Percentiles rank a stretch among this genome's conserved stretches.
Evolutionary conservation across 2,113 vertebrate genomes (phyloP).

Genomic region (Potamarius usumacintae): DNA sequence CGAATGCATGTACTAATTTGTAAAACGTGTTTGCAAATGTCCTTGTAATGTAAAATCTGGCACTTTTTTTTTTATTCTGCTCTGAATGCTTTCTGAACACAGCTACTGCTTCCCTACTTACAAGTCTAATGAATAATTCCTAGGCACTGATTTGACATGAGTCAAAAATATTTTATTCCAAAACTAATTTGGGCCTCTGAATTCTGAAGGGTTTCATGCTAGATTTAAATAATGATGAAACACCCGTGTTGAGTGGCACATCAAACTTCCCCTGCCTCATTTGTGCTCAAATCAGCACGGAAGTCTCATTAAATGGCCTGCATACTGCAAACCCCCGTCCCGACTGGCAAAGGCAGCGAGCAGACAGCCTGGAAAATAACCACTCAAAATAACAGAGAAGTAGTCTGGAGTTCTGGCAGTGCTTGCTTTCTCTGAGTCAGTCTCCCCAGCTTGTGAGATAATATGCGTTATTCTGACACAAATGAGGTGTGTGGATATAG

Average conservation of each 20-base stretch:
- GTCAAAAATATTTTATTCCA: slow-evolving; percentile 49
- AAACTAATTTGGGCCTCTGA: slow-evolving; percentile 54
- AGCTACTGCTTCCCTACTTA: slow-evolving; percentile 31
- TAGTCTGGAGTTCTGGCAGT: slow-evolving; percentile 42
- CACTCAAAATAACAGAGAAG: slow-evolving; percentile 44
- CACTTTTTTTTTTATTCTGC: not conserved
- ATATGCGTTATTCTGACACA: slow-evolving; percentile 50
- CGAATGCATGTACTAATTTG: not conserved
- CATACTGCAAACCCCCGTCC: slow-evolving; percentile 40
- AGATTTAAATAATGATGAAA: slow-evolving; percentile 57
- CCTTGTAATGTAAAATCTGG: not conserved
- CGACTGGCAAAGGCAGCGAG: slow-evolving; percentile 44
- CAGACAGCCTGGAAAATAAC: slow-evolving; percentile 57
- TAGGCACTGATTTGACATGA: slow-evolving; percentile 47
- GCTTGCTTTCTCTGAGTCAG: slow-evolving; percentile 27
- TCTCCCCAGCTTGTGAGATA: slow-evolving; percentile 34
- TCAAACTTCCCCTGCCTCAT: slow-evolving; percentile 57
- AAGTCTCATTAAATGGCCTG: slow-evolving; percentile 57
- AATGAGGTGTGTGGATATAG: slow-evolving; percentile 48
- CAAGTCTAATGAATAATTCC: slow-evolving; percentile 46
- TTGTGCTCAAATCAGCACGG: slow-evolving; percentile 59
- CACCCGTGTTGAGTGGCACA: slow-evolving; percentile 55
- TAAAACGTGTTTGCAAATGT: not conserved
- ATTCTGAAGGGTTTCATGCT: slow-evolving; percentile 51
- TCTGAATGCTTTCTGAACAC: not conserved